Base-by-base conservation (phyloP, 2,797 vertebrate species). In the Limosa lapponica region DNA sequence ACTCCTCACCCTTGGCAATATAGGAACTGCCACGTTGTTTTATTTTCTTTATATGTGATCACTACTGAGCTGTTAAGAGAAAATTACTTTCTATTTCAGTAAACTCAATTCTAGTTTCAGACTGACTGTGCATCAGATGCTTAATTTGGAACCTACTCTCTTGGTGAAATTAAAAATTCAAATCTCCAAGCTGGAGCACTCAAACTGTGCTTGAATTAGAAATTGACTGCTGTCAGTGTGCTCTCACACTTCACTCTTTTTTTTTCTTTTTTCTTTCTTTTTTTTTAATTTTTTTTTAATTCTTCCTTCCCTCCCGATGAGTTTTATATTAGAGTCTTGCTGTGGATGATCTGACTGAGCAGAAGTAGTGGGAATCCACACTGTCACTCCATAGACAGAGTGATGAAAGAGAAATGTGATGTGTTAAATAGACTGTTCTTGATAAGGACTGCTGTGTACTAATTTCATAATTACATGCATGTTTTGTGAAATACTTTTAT, bases 101-200 rank as follows among this genome's bases (percentile, higher is more conserved):
- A 95, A 97, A 79, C 86, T 91, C 95, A 97, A 37, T 97, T 95
- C 90, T 94, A 73, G 36, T 96, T 97, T 96, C 94, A 95, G 89
- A 95, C 89, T 95, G 94, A 96, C 92, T 95, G 85, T 79, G 93
- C 87, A 92, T 97, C 96, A 97, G 95, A 91, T 93, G 91, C 96
- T 96, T 97, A 96, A 97, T 97, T 96, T 96, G 94, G 96, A 97
- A 92, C 69, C 57, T 44, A 41, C 54, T 97, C 95, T 95, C 96
- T 92, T 79, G 94, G 80, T 95, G 87, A 97, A 97, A 96, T 97
- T 93, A 97, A 95, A 96, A 97, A 94, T 97, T 98, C 90, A 96
- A 89, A 96, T 97, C 69, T 96, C 89, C 89, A 93, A 92, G 96
- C 82, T 96, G 91, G 93, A 97, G 86, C 54, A 84, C 83, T 97